Evolutionary conservation across 2,797 vertebrate species (phyloP).

Genomic region (Tenualosa ilisha): DNA sequence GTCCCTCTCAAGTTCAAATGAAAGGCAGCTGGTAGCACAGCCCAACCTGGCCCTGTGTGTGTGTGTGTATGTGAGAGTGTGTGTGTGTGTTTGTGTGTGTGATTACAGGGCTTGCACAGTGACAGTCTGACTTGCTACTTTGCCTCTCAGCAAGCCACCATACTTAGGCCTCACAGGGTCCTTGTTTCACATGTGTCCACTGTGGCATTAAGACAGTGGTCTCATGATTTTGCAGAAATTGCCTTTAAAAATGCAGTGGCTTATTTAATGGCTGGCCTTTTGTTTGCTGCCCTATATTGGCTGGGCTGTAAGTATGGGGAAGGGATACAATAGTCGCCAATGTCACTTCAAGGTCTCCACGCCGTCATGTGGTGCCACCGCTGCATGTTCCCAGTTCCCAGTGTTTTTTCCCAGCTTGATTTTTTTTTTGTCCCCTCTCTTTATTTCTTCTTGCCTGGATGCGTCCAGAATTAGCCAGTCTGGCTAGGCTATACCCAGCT

Average conservation of each 20-base stretch:
- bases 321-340: neutral
- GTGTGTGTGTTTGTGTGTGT: neutral
- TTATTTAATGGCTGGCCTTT: neutral
- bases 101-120: neutral
- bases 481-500: conserved; percentile 1
- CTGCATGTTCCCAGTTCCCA: neutral
- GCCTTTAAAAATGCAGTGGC: neutral
- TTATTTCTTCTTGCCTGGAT: neutral
- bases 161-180: neutral
- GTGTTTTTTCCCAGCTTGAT: neutral
- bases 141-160: neutral
- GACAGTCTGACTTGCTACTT: neutral
- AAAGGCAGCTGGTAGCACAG: neutral
- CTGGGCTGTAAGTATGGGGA: neutral
- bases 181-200: neutral
- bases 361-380: neutral
- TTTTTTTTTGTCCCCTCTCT: neutral
- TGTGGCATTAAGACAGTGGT: neutral
- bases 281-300: neutral
- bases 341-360: neutral
- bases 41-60: neutral
- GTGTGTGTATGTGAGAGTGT: neutral
- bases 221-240: neutral
- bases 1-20: neutral
- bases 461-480: conserved; percentile 20